A percentile compares a stretch with the other conserved stretches of the same genome.
These are phyloP conservation scores for Zootermopsis nevadensis DNA, from an alignment of 2,888 invertebrate genomes.

Conservation along the genomic window DNA sequence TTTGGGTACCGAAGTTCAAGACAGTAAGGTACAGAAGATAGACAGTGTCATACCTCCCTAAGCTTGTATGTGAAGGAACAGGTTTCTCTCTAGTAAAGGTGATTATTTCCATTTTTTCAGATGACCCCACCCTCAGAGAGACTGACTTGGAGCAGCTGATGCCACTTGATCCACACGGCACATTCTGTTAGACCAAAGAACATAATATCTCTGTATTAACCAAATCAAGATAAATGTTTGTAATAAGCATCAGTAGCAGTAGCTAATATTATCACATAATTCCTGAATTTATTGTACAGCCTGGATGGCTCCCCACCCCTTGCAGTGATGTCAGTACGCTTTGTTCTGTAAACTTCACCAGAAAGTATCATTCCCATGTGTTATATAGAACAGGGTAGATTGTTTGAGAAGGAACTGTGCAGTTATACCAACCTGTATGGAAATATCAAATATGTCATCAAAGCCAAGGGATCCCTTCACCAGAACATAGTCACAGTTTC, in stretches of 20 bases:
- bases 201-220: too few species aligned
- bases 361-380: too few species aligned
- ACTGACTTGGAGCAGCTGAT: constrained; percentile 90
- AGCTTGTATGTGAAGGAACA: constrained; percentile 60
- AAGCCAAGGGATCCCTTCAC: constrained; percentile 73
- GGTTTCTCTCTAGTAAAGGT: constrained; percentile 72
- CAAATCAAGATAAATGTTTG: too few species aligned
- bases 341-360: too few species aligned
- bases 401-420: background rate
- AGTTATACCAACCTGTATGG: constrained; percentile 72
- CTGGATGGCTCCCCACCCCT: too few species aligned
- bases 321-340: too few species aligned
- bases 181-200: constrained; percentile 69
- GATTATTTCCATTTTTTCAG: constrained; percentile 71
- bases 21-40: too few species aligned
- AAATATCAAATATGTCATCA: constrained; percentile 77
- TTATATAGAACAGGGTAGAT: too few species aligned
- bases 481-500: constrained; percentile 87
- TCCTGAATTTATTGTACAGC: too few species aligned
- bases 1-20: too few species aligned
- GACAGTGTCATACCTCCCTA: constrained; percentile 61
- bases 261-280: too few species aligned
- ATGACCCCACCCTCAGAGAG: constrained; percentile 72
- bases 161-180: constrained; percentile 87
- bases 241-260: too few species aligned